Base-by-base conservation (phyloP, 2,888 invertebrate genomes). In the Polyommatus iphigenia region DNA sequence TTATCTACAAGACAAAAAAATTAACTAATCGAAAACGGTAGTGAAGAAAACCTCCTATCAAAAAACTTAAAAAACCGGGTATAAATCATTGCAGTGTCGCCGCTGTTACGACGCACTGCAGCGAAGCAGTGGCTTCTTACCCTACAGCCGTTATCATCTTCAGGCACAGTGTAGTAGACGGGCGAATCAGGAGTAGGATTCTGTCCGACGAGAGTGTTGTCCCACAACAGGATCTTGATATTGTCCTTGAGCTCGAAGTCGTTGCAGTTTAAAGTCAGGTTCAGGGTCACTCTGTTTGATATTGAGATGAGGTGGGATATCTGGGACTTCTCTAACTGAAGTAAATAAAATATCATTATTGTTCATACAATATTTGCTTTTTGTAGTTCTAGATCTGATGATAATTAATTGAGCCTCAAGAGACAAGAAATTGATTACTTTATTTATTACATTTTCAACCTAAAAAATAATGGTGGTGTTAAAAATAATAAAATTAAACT, bases 241-340 rank as follows among this genome's bases (percentile, higher is more conserved):
- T 46, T 46, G 46, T 72, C 72, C 46, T 72, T 72, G 13, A 72
- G 20, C 41, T 72, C 72, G 10, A 72, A 72, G 20, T 72, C 13
- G 20, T 20, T 72, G 72, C 72, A 72, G 72, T 72, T 20, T 1
- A 72, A 20, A 1, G 0, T 13, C 46, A 72, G 24, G n/a, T 72
- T n/a, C 5, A 20, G 3, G 2, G 72, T 72, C 2, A 72, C 46
- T 20, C 36, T 46, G 13, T 72, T 24, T 8, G 72, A 46, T 72
- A 72, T 72, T 10, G 72, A 72, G n/a, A 72, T 72, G 13, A 72
- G 72, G 20, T 72, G 46, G 8, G 72, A 41, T 13, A 72, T 4
- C 4, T 72, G 72, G 3, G 41, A 72, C 20, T 20, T 13, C n/a
- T 46, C n/a, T 13, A 41, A 46, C 72, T 72, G 20, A 6, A 72